Conservation (phyloP, 1,140 invertebrate genomes). For the Trigoniulus corallinus region DNA sequence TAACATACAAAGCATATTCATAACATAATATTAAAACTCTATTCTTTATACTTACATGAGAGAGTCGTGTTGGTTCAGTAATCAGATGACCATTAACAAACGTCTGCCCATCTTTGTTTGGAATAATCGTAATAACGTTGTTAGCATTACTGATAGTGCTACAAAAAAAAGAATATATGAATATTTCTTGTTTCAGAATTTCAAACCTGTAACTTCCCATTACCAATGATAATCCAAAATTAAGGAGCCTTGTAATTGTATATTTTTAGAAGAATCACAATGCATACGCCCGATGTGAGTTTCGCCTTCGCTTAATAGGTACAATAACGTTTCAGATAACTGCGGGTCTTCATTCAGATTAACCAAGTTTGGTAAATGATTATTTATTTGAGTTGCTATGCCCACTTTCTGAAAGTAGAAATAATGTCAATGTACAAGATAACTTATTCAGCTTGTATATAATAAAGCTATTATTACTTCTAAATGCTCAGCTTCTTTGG, state of each 20-base stretch:
- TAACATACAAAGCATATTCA: constrained; percentile 7
- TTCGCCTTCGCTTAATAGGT: constrained; percentile 33
- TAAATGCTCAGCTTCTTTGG: constrained; percentile 22
- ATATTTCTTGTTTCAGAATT: too few species aligned
- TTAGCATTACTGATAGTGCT: constrained; percentile 22
- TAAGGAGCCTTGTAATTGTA: constrained; percentile 42
- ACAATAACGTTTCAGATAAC: constrained; percentile 47
- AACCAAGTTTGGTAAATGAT: constrained; percentile 32
- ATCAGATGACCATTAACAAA: constrained; percentile 46
- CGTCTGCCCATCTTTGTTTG: constrained; percentile 33
- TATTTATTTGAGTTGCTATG: constrained; percentile 24
- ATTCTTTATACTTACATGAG: constrained; percentile 29
- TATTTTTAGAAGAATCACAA: constrained; percentile 29
- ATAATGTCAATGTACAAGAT: background rate
- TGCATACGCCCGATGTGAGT: constrained; percentile 25
- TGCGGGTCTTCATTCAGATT: constrained; percentile 52
- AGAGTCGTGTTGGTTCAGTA: constrained; percentile 22
- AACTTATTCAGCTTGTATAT: constrained; percentile 4
- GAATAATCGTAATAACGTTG: constrained; percentile 20
- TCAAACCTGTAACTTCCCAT: too few species aligned
- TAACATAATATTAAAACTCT: too few species aligned
- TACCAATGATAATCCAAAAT: constrained; percentile 47
- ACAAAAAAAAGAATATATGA: too few species aligned
- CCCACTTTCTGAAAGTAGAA: constrained; percentile 20
- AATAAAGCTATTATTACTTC: constrained; percentile 17